phyloP scores from a whole-genome alignment of 2,888 invertebrate species.

The Physocephala rufipes region DNA sequence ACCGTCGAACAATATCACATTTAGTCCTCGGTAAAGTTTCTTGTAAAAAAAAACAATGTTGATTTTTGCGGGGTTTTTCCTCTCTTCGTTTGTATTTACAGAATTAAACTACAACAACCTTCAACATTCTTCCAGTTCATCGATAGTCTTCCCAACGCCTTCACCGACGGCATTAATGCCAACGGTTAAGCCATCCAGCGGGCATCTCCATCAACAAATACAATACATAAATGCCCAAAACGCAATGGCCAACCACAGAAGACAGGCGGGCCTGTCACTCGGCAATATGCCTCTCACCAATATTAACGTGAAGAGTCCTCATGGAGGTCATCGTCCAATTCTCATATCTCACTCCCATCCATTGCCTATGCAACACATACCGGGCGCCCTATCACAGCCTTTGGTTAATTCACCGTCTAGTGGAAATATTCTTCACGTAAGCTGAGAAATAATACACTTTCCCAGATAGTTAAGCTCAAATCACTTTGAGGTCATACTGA shows the following conservation, averaged over 20 bases:
- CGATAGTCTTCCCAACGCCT: slow-evolving; percentile 57
- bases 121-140: slow-evolving; percentile 67
- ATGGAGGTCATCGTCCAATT: slow-evolving; percentile 57
- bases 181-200: slow-evolving; percentile 68
- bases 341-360: slow-evolving; percentile 64
- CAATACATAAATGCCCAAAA: slow-evolving; percentile 60
- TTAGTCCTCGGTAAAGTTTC: slow-evolving; percentile 58
- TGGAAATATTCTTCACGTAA: slow-evolving; percentile 75
- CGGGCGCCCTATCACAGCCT: slow-evolving; percentile 56
- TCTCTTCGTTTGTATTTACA: slow-evolving; percentile 58
- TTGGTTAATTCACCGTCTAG: slow-evolving; percentile 73
- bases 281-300: slow-evolving; percentile 55
- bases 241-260: slow-evolving; percentile 57
- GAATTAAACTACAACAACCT: slow-evolving; percentile 66
- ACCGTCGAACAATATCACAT: slow-evolving; percentile 55
- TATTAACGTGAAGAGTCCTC: slow-evolving; percentile 46
- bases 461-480: neutral
- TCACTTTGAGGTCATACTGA: neutral
- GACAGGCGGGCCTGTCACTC: slow-evolving; percentile 64
- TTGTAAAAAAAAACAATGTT: slow-evolving; percentile 50
- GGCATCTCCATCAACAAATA: slow-evolving; percentile 68
- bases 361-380: slow-evolving; percentile 56
- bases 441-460: slow-evolving; percentile 6
- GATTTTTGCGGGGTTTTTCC: slow-evolving; percentile 51
- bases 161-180: slow-evolving; percentile 57